Evolutionary conservation across 1,140 invertebrate genomes (phyloP).

Genomic region (Heliothis virescens): DNA sequence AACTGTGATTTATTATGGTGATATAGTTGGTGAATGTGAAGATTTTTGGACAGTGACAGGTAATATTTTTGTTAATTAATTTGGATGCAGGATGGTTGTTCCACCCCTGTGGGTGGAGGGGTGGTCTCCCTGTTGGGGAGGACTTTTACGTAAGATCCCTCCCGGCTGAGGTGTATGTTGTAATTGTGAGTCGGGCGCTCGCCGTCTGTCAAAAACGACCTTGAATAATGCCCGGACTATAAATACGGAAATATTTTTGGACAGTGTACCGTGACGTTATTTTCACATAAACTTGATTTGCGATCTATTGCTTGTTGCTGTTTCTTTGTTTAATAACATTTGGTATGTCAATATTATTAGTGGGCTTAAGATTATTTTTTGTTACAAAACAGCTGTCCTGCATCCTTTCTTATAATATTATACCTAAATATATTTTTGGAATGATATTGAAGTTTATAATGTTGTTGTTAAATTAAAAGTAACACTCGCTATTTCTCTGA

Average conservation of each 20-base stretch:
- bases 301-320: slow-evolving; percentile 38
- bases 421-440: slow-evolving; percentile 29
- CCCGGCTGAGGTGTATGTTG: slow-evolving; percentile 64
- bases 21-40: slow-evolving; percentile 80
- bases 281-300: slow-evolving; percentile 62
- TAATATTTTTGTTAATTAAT: slow-evolving; percentile 70
- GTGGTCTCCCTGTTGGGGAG: slow-evolving; percentile 55
- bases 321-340: slow-evolving; percentile 55
- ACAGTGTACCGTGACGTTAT: slow-evolving; percentile 59
- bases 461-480: slow-evolving; percentile 45
- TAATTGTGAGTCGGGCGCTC: slow-evolving; percentile 68
- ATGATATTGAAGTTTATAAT: slow-evolving; percentile 51
- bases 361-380: background rate
- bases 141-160: slow-evolving; percentile 77
- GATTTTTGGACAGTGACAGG: slow-evolving; percentile 79
- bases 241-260: slow-evolving; percentile 84
- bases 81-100: slow-evolving; percentile 58
- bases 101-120: slow-evolving; percentile 52
- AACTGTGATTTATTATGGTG: slow-evolving; percentile 85
- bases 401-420: slow-evolving; percentile 20
- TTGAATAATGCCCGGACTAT: slow-evolving; percentile 79
- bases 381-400: slow-evolving; percentile 45
- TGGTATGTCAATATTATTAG: slow-evolving; percentile 13
- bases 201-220: slow-evolving; percentile 78
- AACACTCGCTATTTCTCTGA: background rate